Conservation (phyloP, 2,113 vertebrate species). For the Chelonoidis abingdonii region DNA sequence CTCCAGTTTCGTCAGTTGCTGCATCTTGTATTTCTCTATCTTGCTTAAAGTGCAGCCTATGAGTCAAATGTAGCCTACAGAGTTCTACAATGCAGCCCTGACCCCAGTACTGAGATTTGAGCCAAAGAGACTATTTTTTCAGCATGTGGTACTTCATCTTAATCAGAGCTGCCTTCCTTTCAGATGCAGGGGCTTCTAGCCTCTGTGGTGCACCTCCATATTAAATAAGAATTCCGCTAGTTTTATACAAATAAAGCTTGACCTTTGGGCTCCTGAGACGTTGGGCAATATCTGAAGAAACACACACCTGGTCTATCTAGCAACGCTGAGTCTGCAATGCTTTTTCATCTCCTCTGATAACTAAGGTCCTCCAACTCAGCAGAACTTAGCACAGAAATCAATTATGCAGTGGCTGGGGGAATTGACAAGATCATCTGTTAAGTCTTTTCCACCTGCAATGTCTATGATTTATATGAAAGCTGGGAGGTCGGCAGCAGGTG, state of each 20-base stretch:
- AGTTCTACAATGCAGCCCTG: background rate
- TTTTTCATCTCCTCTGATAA: conserved; percentile 44
- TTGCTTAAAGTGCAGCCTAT: background rate
- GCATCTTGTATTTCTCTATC: background rate
- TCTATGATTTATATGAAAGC: background rate
- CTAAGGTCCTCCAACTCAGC: conserved; percentile 47
- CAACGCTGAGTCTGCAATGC: conserved; percentile 5
- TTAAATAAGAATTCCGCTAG: background rate
- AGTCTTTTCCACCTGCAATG: conserved; percentile 52
- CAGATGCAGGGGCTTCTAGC: background rate
- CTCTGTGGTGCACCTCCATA: background rate
- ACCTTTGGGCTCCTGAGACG: background rate
- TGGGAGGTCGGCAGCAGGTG: conserved; percentile 13
- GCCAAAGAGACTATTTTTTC: background rate
- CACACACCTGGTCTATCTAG: background rate
- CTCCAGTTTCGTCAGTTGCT: background rate
- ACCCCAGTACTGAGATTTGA: background rate
- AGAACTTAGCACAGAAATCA: conserved; percentile 58
- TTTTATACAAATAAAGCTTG: background rate
- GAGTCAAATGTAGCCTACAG: background rate
- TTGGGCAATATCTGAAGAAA: background rate
- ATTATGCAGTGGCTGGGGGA: conserved; percentile 41
- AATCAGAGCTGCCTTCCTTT: background rate
- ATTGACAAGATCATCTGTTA: conserved; percentile 54
- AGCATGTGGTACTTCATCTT: background rate